phyloP scores from a whole-genome alignment of 2,113 vertebrate genomes.

The Muntiacus reevesi region DNA sequence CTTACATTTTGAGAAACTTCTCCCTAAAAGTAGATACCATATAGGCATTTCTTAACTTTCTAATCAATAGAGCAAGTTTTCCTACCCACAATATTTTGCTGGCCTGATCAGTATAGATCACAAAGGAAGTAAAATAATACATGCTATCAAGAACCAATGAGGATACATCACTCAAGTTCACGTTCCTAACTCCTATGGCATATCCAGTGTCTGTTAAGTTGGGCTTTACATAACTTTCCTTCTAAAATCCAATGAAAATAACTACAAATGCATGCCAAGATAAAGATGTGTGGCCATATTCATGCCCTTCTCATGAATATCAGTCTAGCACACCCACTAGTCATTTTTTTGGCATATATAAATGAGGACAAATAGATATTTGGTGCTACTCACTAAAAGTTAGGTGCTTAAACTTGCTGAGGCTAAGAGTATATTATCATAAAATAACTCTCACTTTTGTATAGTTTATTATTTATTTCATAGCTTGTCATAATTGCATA shows the following conservation, averaged over 20 bases:
- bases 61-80: neutral
- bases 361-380: no score
- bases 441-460: neutral
- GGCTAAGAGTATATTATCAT: neutral
- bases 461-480: neutral
- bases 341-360: neutral
- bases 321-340: neutral
- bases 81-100: neutral
- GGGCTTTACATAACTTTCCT: neutral
- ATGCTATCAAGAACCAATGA: neutral
- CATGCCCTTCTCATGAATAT: neutral
- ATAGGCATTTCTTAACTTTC: neutral
- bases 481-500: neutral
- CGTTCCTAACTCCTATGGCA: neutral
- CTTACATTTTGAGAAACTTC: neutral
- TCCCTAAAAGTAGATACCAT: neutral
- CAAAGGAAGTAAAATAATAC: neutral
- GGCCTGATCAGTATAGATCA: neutral
- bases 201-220: neutral
- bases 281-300: neutral
- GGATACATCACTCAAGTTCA: neutral
- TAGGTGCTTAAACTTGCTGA: neutral
- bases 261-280: neutral
- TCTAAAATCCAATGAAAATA: neutral
- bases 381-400: neutral